Evolutionary conservation across 2,888 invertebrate species (phyloP).

Genomic region (Brachyptera risi): DNA sequence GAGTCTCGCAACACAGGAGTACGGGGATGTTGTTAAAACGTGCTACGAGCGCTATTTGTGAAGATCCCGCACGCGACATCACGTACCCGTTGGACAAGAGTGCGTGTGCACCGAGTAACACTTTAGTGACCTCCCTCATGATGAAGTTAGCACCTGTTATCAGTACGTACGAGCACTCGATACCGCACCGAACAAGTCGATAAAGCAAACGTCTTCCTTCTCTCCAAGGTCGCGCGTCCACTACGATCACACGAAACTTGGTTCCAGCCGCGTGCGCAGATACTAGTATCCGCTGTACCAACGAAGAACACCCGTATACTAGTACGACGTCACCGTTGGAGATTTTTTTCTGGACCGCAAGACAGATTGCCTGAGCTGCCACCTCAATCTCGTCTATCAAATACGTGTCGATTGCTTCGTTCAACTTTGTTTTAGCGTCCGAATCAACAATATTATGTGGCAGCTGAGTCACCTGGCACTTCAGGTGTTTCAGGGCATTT

Average conservation of each 20-base stretch:
- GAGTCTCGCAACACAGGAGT: slow-evolving; percentile 92
- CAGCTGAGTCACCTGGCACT: slow-evolving; percentile 65
- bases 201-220: slow-evolving; percentile 73
- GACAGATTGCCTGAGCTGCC: slow-evolving; percentile 82
- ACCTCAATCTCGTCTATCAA: slow-evolving; percentile 79
- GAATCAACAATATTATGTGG: slow-evolving; percentile 62
- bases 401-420: slow-evolving; percentile 68
- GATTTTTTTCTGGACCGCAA: slow-evolving; percentile 76
- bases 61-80: slow-evolving; percentile 82
- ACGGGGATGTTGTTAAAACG: slow-evolving; percentile 86
- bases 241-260: slow-evolving; percentile 74
- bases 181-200: slow-evolving; percentile 62
- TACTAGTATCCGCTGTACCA: slow-evolving; percentile 66
- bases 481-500: slow-evolving; percentile 79
- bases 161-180: slow-evolving; percentile 74
- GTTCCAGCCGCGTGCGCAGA: slow-evolving; percentile 63
- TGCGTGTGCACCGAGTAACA: slow-evolving; percentile 84
- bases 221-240: slow-evolving; percentile 71
- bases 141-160: slow-evolving; percentile 76
- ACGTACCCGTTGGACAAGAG: slow-evolving; percentile 88
- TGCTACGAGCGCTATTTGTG: slow-evolving; percentile 83
- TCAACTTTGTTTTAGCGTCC: slow-evolving; percentile 55
- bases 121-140: slow-evolving; percentile 62
- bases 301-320: slow-evolving; percentile 80
- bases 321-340: slow-evolving; percentile 79